Percentiles rank a stretch among this genome's conserved stretches.
Conservation (phyloP, 1,140 invertebrate genomes). For the Limonius californicus region DNA sequence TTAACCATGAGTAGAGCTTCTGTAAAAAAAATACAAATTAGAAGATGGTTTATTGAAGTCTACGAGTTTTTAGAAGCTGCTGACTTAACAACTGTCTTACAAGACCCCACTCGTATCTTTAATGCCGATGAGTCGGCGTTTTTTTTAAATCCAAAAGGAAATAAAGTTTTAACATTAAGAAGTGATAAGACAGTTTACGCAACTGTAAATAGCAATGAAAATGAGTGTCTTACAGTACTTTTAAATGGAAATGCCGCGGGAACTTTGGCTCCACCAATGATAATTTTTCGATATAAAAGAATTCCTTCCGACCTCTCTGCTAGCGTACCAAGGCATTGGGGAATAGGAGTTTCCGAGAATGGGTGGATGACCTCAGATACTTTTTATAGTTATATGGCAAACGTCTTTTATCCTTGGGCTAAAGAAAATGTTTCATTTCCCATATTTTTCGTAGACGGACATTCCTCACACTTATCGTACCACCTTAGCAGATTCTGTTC, state of each 20-base stretch:
- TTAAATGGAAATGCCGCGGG: conserved; percentile 40
- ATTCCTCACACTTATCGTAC: conserved; percentile 19
- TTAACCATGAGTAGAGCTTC: neutral
- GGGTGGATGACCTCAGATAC: conserved; percentile 47
- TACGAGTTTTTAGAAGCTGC: conserved; percentile 32
- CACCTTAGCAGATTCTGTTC: conserved; percentile 28
- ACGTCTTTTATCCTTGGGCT: conserved; percentile 9
- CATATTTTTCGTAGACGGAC: conserved; percentile 36
- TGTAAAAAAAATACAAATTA: conserved; percentile 29
- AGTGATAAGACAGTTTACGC: conserved; percentile 36
- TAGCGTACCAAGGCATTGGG: conserved; percentile 1
- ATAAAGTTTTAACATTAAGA: conserved; percentile 38
- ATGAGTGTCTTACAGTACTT: conserved; percentile 35
- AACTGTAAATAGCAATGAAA: conserved; percentile 23
- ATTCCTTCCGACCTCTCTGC: conserved; percentile 25
- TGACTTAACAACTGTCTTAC: conserved; percentile 30
- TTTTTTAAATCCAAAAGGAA: conserved; percentile 39
- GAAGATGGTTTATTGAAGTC: too few relatives aligned
- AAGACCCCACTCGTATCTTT: conserved; percentile 41
- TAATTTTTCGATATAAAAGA: conserved; percentile 41
- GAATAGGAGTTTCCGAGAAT: conserved; percentile 40
- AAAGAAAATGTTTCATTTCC: conserved; percentile 27
- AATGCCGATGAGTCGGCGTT: conserved; percentile 47
- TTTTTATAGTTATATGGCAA: conserved; percentile 45
- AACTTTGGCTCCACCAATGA: conserved; percentile 36